Conservation (phyloP, 2,797 vertebrate species). For the Erpetoichthys calabaricus region DNA sequence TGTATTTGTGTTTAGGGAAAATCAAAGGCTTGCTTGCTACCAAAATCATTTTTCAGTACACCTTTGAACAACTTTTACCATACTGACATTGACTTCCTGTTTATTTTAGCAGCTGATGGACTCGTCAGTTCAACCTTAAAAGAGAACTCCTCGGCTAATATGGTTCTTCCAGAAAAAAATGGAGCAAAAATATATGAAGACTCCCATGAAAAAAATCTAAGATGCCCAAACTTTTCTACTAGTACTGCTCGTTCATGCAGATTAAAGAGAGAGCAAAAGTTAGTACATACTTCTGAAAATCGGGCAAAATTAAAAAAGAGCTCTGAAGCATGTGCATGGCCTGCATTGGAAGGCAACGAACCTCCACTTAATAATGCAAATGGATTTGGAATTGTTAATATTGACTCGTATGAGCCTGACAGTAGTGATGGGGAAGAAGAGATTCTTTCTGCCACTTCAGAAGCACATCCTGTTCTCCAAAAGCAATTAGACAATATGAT, state of each 20-base stretch:
- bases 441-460: conserved; percentile 16
- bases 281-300: conserved; percentile 14
- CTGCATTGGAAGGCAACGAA: not conserved
- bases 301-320: conserved; percentile 9
- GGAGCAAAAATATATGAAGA: conserved; percentile 6
- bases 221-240: conserved; percentile 9
- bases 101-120: conserved; percentile 18
- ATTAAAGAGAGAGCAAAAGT: conserved; percentile 22
- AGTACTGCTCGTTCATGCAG: conserved; percentile 9
- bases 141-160: conserved; percentile 20
- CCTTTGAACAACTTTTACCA: too few relatives aligned
- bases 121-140: conserved; percentile 24
- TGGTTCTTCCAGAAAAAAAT: conserved; percentile 12
- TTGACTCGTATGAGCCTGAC: conserved; percentile 45
- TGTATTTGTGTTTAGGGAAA: too few relatives aligned
- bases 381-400: conserved; percentile 39
- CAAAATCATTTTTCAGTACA: too few relatives aligned
- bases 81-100: not conserved
- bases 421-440: conserved; percentile 42
- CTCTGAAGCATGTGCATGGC: conserved; percentile 20
- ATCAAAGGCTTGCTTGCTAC: too few relatives aligned
- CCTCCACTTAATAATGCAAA: conserved; percentile 20
- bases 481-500: conserved; percentile 28
- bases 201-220: conserved; percentile 8
- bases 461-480: conserved; percentile 22